Evolutionary conservation across 1,140 invertebrate species (phyloP), one percentile per base, ranked within the genome.

Genomic region (Thaumetopoea pityocampa): DNA sequence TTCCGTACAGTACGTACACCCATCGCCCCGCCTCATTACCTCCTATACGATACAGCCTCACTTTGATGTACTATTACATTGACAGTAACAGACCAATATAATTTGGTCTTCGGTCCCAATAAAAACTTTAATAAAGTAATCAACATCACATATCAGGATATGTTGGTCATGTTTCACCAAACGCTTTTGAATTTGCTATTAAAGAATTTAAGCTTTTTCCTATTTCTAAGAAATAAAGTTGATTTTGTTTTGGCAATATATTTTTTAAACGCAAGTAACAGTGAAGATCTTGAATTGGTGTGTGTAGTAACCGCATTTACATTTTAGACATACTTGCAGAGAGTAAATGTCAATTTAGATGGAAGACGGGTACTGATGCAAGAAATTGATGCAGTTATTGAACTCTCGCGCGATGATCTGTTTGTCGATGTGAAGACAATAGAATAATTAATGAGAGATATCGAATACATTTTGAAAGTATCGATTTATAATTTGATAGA

Each of bases 321-420:
- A 79, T 81, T 79, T 79, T 74, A 78, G 66, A 77, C 64, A 71
- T 76, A 67, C 68, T 76, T 67, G 74, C 61, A 64, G 57, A 60
- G 72, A 79, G 73, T 82, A 82, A 81, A 82, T 78, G 78, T 82
- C 78, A 82, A 82, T 82, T 82, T 74, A 79, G 72, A 76, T 69
- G 63, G 73, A 69, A 69, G 67, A 76, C 57, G 67, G 60, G 66
- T 55, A 65, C 67, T 64, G 69, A 78, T 67, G 68, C 63, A 57
- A 65, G 57, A 69, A 74, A 70, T 73, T 79, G 74, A 74, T 66
- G 72, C 72, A 73, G 74, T 81, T 79, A 81, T 81, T 81, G 72
- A 81, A 77, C 77, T 64, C 66, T 37, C 52, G 27, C 27, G 55
- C 58, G 67, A 67, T 68, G 73, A 71, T 62, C 68, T 63, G 60